Evolutionary conservation across 2,888 invertebrate genomes (phyloP).

Genomic region (Lasioglossum calceatum): DNA sequence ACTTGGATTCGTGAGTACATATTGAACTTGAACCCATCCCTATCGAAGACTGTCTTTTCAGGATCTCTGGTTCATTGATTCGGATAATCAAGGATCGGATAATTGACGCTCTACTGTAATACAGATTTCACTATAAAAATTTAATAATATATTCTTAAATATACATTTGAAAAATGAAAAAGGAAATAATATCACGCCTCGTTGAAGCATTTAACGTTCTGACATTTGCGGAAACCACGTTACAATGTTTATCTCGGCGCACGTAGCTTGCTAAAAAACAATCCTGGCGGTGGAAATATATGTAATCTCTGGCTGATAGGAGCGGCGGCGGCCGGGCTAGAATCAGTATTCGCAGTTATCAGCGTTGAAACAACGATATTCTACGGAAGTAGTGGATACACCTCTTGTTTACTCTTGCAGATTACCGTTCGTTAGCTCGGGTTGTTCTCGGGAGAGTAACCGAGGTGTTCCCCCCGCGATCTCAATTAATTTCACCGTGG

Average conservation of each 20-base stretch:
- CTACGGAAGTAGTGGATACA: not conserved
- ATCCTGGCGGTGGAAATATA: not conserved
- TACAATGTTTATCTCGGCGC: not conserved
- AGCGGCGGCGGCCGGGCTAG: not conserved
- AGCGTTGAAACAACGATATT: not conserved
- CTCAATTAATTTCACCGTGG: conserved; percentile 51
- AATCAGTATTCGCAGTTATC: not conserved
- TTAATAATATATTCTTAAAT: not conserved
- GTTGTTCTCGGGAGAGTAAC: conserved; percentile 34
- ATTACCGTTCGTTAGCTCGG: conserved; percentile 30
- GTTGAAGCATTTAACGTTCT: not conserved
- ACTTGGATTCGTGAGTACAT: too few species aligned
- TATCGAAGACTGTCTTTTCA: too few species aligned
- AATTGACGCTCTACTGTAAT: too few species aligned
- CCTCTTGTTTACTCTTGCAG: conserved; percentile 26
- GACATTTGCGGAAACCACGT: not conserved
- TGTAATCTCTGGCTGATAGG: not conserved
- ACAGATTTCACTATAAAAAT: too few species aligned
- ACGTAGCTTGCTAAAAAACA: not conserved
- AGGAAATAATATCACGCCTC: not conserved
- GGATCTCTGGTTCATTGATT: too few species aligned
- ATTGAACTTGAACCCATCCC: too few species aligned
- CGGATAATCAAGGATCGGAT: too few species aligned
- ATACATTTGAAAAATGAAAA: not conserved
- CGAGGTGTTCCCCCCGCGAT: conserved; percentile 30